Base-by-base conservation (phyloP, 2,797 vertebrate genomes). In the Poecilia wingei region DNA sequence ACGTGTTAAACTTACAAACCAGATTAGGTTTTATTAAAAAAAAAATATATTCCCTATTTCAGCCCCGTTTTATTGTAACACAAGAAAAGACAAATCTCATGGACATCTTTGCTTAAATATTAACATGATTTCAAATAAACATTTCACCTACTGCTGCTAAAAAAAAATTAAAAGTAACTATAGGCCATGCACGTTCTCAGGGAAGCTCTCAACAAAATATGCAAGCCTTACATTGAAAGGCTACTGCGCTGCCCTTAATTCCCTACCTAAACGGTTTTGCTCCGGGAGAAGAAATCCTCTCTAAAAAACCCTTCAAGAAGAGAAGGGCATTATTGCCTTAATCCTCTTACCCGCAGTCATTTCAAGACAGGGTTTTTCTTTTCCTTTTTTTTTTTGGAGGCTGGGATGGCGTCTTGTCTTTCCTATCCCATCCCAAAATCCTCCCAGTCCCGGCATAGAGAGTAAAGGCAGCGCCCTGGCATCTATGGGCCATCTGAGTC, bases 261-360 rank as follows among this genome's bases (percentile, higher is more conserved):
- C 96, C 95, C 96, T 53, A 97, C 97, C 97, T 99, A 99, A 99
- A 99, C 97, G 97, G 97, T 98, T 99, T 98, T 98, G 95, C 97
- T 98, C 95, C 96, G 96, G 97, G 97, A 98, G 98, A 97, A 98
- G 95, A 98, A 98, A 98, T 98, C 97, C 98, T 97, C 97, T 97
- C 96, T 97, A 94, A 96, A 74, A 96, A 96, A 96, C 93, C 91
- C 96, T 97, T 97, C 95, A 97, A 97, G 96, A 97, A 97, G 97
- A 97, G 97, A 98, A 97, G 96, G 96, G 98, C 96, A 98, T 98
- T 98, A 99, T 97, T 97, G 94, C 96, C 97, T 97, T 99, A 99
- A 99, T 99, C 98, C 98, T 98, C 98, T 99, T 99, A 99, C 95
- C 96, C 95, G 96, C 97, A 96, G 96, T 97, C 97, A 96, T 97